Base-by-base conservation (phyloP, 2,888 invertebrate genomes). In the Philereme transversata region DNA sequence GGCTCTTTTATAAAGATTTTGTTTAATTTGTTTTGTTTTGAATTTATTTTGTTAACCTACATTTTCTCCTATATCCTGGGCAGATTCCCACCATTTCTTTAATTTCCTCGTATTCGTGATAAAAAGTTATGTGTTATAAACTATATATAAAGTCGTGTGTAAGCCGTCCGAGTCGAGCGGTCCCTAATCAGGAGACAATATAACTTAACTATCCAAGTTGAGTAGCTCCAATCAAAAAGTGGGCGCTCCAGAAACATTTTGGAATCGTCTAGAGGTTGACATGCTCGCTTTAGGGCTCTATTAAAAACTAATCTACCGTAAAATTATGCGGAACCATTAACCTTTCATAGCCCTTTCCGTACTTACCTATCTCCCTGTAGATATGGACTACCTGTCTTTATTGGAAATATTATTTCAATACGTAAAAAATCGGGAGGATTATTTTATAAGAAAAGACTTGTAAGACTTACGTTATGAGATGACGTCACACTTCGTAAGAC, bases 241-340 rank as follows among this genome's bases (percentile, higher is more conserved):
- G 45, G 22, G 22, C 46, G 51, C n/a, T 9, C 43, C 49, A 35
- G 51, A 33, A 50, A 59, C 47, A 54, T 54, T 22, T 60, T 45
- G 5, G 57, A 43, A 58, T 45, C 50, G 40, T 35, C 36, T 45
- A 56, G 57, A 57, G 41, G 56, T 58, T 67, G 65, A 65, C 60
- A 64, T 63, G 57, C 56, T 33, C 40, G 51, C 54, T 58, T 64
- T 51, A 43, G 33, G 53, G 68, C 57, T 60, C 64, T 66, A 60
- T 70, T 68, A 67, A 67, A 67, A 70, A 67, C 62, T 66, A 69
- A 70, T 70, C 62, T 65, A 61, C 61, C 68, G 62, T 61, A 61
- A 68, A 69, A 71, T 71, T 66, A 69, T 71, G 66, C 69, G 69
- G 64, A 67, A 67, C 67, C 67, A 66, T 69, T 67, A 69, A 58